Conservation (phyloP, 2,797 vertebrate species). For the Helarctos malayanus region DNA sequence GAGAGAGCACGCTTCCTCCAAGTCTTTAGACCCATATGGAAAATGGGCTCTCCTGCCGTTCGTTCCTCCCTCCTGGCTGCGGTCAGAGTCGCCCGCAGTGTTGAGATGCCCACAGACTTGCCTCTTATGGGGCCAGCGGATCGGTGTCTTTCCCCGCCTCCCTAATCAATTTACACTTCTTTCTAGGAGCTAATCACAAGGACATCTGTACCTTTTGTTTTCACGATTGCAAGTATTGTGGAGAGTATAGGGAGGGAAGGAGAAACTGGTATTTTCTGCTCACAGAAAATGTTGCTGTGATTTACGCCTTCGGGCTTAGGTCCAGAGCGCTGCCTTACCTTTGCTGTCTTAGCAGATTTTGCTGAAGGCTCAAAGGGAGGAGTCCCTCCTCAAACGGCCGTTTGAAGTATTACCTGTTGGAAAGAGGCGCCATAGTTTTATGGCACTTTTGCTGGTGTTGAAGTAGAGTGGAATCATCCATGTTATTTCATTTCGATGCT, state of each 20-base stretch:
- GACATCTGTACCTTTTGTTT: background rate
- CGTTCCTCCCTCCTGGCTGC: background rate
- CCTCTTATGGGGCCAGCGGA: background rate
- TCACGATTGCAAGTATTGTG: background rate
- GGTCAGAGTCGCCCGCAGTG: background rate
- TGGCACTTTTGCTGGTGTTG: background rate
- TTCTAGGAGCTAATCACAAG: background rate
- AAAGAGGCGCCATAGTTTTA: background rate
- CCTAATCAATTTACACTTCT: background rate
- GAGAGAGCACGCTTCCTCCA: background rate
- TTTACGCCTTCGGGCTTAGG: background rate
- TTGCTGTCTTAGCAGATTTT: background rate
- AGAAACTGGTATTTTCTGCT: background rate
- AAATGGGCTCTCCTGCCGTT: background rate
- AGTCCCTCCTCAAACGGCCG: background rate
- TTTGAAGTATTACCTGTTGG: background rate
- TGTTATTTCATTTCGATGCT: background rate
- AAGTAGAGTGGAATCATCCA: fast-evolving
- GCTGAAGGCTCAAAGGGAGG: background rate
- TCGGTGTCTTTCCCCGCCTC: background rate
- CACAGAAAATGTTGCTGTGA: background rate
- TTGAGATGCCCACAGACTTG: background rate
- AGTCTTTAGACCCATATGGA: background rate
- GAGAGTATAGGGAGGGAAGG: background rate
- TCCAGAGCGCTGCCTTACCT: fast-evolving